phyloP scores from a whole-genome alignment of 2,113 vertebrate genomes.

The Chlamydotis undulata region DNA sequence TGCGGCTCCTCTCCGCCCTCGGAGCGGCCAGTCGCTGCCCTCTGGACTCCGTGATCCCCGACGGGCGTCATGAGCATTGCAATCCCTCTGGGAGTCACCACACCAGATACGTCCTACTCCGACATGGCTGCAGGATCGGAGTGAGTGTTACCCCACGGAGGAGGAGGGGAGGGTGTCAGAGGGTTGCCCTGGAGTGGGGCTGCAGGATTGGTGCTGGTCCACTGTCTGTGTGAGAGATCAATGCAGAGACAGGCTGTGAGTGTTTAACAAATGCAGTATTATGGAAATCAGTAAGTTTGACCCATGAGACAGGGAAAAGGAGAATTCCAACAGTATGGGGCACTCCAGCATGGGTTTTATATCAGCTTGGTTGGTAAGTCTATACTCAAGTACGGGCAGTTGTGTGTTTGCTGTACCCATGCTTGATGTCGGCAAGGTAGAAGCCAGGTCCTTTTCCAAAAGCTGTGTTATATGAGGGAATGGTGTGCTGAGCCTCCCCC shows the following conservation, averaged over 20 bases:
- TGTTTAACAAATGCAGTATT: neutral
- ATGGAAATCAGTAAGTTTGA: neutral
- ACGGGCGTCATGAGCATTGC: slow-evolving; percentile 99
- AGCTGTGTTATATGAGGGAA: neutral
- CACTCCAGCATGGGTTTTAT: neutral
- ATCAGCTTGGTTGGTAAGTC: neutral
- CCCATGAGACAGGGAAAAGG: neutral
- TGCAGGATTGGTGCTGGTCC: neutral
- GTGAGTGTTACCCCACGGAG: slow-evolving; percentile 81
- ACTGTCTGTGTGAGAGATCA: neutral
- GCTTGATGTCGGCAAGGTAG: accelerated
- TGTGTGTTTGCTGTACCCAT: neutral
- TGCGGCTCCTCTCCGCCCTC: slow-evolving; percentile 89
- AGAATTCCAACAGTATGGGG: neutral
- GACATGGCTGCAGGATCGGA: slow-evolving; percentile 99
- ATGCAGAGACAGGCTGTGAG: neutral
- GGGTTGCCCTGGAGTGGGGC: neutral
- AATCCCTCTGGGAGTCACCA: slow-evolving; percentile 99
- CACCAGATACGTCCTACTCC: slow-evolving; percentile 99
- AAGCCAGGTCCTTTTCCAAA: neutral
- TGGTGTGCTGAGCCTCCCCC: neutral
- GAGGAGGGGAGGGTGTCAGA: slow-evolving; percentile 8
- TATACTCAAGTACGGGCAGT: neutral
- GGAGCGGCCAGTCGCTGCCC: slow-evolving; percentile 89
- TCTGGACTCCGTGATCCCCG: slow-evolving; percentile 93